Conservation (phyloP, 1,140 invertebrate species). For the Drosophila nannoptera region DNA sequence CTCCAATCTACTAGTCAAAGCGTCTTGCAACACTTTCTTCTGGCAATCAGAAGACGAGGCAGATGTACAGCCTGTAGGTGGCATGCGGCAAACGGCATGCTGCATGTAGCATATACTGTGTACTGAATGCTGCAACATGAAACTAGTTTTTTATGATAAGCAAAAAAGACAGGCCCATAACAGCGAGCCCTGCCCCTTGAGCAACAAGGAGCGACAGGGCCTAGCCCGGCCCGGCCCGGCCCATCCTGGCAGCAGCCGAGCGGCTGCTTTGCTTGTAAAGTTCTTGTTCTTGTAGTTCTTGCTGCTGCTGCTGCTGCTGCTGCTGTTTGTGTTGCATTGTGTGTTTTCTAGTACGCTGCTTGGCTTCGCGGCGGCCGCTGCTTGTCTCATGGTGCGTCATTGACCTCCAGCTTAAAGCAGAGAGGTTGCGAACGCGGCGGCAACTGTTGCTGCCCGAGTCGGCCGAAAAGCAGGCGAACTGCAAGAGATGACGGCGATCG, state of each 20-base stretch:
- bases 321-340: constrained; percentile 26
- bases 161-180: constrained; percentile 24
- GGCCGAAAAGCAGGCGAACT: constrained; percentile 49
- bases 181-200: constrained; percentile 23
- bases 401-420: constrained; percentile 44
- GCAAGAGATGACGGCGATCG: constrained; percentile 53
- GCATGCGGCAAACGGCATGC: constrained; percentile 56
- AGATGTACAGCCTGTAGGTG: constrained; percentile 47
- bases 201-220: constrained; percentile 24
- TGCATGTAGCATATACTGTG: constrained; percentile 8
- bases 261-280: constrained; percentile 50
- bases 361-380: constrained; percentile 44
- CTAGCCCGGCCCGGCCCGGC: constrained; percentile 20
- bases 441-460: constrained; percentile 5
- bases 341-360: constrained; percentile 21
- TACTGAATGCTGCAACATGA: constrained; percentile 28
- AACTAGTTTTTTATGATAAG: constrained; percentile 67
- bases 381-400: constrained; percentile 58
- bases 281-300: constrained; percentile 25
- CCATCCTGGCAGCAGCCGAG: constrained; percentile 24
- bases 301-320: constrained; percentile 10
- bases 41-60: constrained; percentile 29
- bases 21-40: constrained; percentile 48
- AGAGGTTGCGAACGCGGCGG: constrained; percentile 3
- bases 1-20: constrained; percentile 34